Evolutionary conservation across 2,113 vertebrate species (phyloP), one percentile per base, ranked within the genome.

Genomic region (Aplodontia rufa): DNA sequence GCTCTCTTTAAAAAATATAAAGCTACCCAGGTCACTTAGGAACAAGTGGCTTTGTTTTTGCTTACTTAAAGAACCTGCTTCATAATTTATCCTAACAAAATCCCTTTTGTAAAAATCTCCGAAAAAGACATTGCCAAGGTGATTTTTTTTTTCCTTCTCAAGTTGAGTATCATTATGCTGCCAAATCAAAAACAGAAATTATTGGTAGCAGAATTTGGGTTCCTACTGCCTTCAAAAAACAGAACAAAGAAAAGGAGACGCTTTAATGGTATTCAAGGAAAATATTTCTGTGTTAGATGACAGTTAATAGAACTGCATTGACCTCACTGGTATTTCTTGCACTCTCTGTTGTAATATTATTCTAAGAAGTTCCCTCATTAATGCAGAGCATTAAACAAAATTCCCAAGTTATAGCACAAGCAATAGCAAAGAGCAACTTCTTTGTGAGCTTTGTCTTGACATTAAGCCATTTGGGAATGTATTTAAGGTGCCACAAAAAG

Each of bases 201-300:
- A 98, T 97, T 97, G 96, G 96, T 95, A 85, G 97, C n/a, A 58
- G 98, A 98, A 95, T 98, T 97, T 98, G 96, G 97, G 93, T 98
- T 97, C 96, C 94, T 96, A 55, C 94, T 97, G 96, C 94, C 97
- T 98, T 98, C 97, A 97, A 96, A 98, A 97, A 97, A 96, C 95
- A 97, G 97, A 98, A 97, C 97, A 98, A 98, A 98, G 96, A 86
- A 72, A 97, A 97, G 75, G 55, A 98, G 96, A 97, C 86, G 90
- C 98, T 94, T 98, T 98, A 98, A 98, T 97, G 95, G 97, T 98
- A 97, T 98, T 98, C 97, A 97, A 96, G 97, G 98, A 95, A 98
- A 98, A 98, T 98, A 97, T 98, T 98, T 98, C 97, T 98, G 68
- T 95, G 93, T 87, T 86, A 94, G 93, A 97, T 98, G 98, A 97